Percentiles rank a stretch among this genome's conserved stretches.
phyloP scores from a whole-genome alignment of 2,113 vertebrate species.

The Sinocyclocheilus rhinocerous region DNA sequence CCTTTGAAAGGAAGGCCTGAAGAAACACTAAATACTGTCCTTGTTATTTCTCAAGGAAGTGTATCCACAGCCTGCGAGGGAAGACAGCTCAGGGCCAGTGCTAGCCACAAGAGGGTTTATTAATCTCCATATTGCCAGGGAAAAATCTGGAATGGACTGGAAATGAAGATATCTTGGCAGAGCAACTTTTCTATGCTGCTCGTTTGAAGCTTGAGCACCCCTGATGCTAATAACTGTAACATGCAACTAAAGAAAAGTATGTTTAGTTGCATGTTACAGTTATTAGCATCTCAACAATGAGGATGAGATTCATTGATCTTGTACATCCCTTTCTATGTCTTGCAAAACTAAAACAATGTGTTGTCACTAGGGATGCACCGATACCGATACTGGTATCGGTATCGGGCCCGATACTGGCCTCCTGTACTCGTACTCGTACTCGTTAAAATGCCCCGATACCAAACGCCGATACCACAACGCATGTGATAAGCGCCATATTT shows the following conservation, averaged over 20 bases:
- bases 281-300: neutral
- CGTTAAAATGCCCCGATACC: no score
- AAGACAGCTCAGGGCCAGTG: constrained; percentile 46
- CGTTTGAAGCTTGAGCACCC: neutral
- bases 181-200: constrained; percentile 39
- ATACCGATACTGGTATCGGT: no score
- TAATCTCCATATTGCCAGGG: constrained; percentile 29
- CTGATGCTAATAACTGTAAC: neutral
- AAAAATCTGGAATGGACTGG: constrained; percentile 24
- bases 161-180: constrained; percentile 28
- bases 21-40: constrained; percentile 64
- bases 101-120: constrained; percentile 41
- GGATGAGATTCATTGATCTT: neutral
- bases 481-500: no score
- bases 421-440: no score
- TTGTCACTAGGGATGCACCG: no score
- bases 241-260: neutral
- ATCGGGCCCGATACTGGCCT: no score
- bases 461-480: no score
- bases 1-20: constrained; percentile 59
- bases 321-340: neutral
- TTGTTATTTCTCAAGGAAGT: constrained; percentile 77
- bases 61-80: constrained; percentile 75
- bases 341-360: no score
- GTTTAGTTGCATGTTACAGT: no score